These are phyloP conservation scores for Sarcophilus harrisii DNA, from an alignment of 2,797 vertebrate species.

Conservation along the genomic window DNA sequence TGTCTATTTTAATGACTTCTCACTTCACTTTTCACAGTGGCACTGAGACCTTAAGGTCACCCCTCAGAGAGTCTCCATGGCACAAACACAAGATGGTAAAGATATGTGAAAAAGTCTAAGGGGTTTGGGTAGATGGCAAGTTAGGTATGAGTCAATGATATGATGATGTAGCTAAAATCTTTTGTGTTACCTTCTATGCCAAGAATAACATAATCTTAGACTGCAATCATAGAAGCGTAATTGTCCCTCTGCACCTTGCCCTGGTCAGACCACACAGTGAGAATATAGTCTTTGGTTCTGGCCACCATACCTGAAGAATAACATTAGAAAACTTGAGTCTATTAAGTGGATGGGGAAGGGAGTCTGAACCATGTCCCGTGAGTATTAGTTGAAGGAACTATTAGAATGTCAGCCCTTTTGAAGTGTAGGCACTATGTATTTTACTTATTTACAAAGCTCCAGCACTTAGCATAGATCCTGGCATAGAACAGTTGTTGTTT, in stretches of 20 bases:
- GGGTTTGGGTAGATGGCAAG: neutral
- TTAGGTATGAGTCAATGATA: neutral
- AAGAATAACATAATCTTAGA: neutral
- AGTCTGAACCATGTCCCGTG: neutral
- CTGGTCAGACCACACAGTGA: neutral
- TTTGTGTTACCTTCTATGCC: neutral
- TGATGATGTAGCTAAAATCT: neutral
- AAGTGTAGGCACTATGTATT: neutral
- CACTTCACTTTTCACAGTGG: neutral
- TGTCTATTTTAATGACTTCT: neutral
- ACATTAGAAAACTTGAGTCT: neutral
- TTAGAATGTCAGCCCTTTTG: neutral
- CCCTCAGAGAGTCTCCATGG: neutral
- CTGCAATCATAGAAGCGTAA: neutral
- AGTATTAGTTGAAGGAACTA: neutral
- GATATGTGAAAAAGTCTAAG: neutral
- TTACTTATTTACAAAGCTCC: neutral
- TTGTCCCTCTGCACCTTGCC: neutral
- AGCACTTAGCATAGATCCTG: neutral
- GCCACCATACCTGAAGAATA: neutral
- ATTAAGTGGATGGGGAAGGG: neutral
- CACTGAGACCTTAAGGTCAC: neutral
- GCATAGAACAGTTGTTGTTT: neutral
- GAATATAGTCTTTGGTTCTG: neutral
- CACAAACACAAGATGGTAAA: neutral